Evolutionary conservation across 2,888 invertebrate species (phyloP), one percentile per base, ranked within the genome.

Genomic region (Halocaridina rubra): DNA sequence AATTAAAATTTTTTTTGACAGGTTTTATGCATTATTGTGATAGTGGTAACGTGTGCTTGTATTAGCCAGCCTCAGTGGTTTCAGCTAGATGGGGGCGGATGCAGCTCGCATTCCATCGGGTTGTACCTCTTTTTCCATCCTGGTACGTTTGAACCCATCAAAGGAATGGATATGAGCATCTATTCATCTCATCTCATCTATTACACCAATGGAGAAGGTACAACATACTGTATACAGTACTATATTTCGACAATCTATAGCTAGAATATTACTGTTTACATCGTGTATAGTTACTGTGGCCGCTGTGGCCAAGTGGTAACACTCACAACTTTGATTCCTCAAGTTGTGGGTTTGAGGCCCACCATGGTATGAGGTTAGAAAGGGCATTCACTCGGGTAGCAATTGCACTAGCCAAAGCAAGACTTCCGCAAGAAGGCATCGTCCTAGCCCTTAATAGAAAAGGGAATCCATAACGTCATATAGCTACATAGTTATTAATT

Each of bases 41-140:
- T 82, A 46, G 81, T 82, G 24, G 81, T 82, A 24, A 76, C 76
- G 53, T 82, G 81, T 53, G 81, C 75, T 2, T 64, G 75, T 13
- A 29, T 82, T 22, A 57, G 76, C 8, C 77, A 82, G 32, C 81
- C 81, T 3, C 77, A 76, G 33, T 82, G 81, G 81, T 82, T 82
- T 71, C 76, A 71, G 57, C 39, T 82, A 16, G 77, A 82, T 46
- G 81, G 81, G n/a, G 81, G 81, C 1, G 81, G 81, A 8, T 82
- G 81, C 27, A 76, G 13, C 30, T 69, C 71, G 1, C 67, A 77
- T 33, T 76, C 32, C 13, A 39, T 82, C 27, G 76, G 81, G 10
- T 69, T 82, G 7, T 82, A 82, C 53, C 32, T 82, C 46, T 82
- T 82, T 69, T 82, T 82, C 69, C 81, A 76, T 57, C 32, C 81